Evolutionary conservation across 2,113 vertebrate genomes (phyloP).

Genomic region (Tragelaphus strepsiceros): DNA sequence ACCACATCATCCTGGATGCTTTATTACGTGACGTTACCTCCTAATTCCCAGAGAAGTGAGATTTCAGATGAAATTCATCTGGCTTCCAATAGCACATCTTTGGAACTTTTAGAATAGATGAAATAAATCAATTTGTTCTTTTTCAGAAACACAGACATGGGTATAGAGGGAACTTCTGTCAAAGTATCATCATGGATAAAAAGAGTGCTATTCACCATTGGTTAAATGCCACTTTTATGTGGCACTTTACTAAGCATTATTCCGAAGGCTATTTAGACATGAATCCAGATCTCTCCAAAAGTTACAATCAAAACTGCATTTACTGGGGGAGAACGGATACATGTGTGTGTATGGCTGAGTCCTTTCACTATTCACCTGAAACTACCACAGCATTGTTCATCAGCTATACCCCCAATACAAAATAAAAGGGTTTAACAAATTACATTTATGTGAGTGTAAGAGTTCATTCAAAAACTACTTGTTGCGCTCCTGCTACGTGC

Average conservation of each 20-base stretch:
- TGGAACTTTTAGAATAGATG: not conserved
- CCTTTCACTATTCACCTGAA: not conserved
- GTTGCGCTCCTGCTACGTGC: too few species aligned
- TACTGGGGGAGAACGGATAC: not conserved
- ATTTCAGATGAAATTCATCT: not conserved
- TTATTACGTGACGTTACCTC: conserved; percentile 6
- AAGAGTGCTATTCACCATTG: not conserved
- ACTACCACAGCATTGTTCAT: not conserved
- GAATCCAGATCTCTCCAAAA: not conserved
- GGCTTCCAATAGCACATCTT: not conserved
- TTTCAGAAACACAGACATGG: not conserved
- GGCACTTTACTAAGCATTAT: not conserved
- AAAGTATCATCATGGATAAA: not conserved
- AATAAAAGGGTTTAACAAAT: not conserved
- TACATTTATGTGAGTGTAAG: not conserved
- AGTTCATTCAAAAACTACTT: not conserved
- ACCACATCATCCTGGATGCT: not conserved
- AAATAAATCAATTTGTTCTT: not conserved
- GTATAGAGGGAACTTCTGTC: not conserved
- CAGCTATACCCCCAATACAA: not conserved
- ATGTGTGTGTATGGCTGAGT: not conserved
- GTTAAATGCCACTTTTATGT: not conserved
- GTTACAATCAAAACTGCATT: not conserved
- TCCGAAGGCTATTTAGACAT: not conserved
- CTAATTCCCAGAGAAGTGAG: not conserved